Base-by-base conservation (phyloP, 2,888 invertebrate species). In the Carterocephalus palaemon region DNA sequence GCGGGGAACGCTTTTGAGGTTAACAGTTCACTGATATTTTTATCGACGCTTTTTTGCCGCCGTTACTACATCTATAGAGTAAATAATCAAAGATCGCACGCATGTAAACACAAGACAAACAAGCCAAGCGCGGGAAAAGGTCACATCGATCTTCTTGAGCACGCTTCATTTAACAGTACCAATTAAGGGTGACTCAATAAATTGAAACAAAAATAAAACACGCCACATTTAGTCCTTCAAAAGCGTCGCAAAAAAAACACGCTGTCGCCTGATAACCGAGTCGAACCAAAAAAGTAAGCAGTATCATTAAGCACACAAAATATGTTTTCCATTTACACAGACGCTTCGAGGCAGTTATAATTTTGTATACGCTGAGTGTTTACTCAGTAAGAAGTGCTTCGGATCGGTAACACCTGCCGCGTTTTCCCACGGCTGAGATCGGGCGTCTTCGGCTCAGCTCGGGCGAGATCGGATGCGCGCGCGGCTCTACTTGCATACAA, bases 261-360 rank as follows among this genome's bases (percentile, higher is more conserved):
- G 56, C 54, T 70, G 71, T 74, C 73, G 67, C 58, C 66, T 59
- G 81, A 84, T 84, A 85, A 78, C 75, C 60, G 66, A 69, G 60
- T 62, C 71, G 64, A 62, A 78, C 82, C 81, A 84, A 84, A 84
- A 84, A 84, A 79, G 77, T 67, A 70, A 78, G 73, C 79, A 77
- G 80, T 85, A 85, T 86, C 85, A 83, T 86, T 86, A 85, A 83
- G 75, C 80, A 84, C 79, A 86, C 85, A 85, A 85, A 85, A 84
- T 85, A 85, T 85, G 84, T 86, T 83, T 85, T 82, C 82, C 84
- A 86, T 84, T 86, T 84, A 80, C 74, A 74, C 80, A 82, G 78
- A 82, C 81, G 84, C 80, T 79, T 64, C 75, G 75, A 79, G 75
- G 75, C 81, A 76, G 81, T 82, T 85, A 84, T 86, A 85, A 85